Evolutionary conservation across 2,797 vertebrate genomes (phyloP), one percentile per base, ranked within the genome.

Genomic region (Pipistrellus kuhlii): DNA sequence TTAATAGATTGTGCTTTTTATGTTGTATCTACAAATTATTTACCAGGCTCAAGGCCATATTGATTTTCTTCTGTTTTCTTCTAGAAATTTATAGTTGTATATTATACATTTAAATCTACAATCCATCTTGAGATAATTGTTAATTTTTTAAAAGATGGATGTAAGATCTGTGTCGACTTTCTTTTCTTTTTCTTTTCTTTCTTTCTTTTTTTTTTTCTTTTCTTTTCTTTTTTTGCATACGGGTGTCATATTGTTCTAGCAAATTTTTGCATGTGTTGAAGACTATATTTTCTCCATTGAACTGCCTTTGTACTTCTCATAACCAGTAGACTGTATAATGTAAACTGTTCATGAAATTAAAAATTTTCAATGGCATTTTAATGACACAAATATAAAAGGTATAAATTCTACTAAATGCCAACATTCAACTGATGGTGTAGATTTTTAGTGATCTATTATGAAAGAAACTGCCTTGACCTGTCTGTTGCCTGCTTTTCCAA

Each of bases 51-150:
- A 66, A 81, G 59, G 48, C 14, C 20, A 35, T 73, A 3, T 48
- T 71, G 48, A 57, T 91, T 91, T 85, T 83, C 20, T 62, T 68
- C 30, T 71, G 59, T 91, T 91, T 85, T 83, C 20, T 62, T 68
- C 30, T 71, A 66, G 21, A 76, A 71, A 48, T 82, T 84, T 62
- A 53, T 8, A 72, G 27, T 48, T 62, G 73, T 82, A 15, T 48
- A 80, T 32, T 75, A 90, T 53, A 91, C 27, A 62, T 71, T 64
- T 87, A 94, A 32, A n/a, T 76, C n/a, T 48, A 6, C 27, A 23
- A 44, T 30, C 21, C 35, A 71, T 55, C 57, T 71, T 62, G 15
- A 90, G 30, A 46, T 51, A 41, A 59, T 75, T 35, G 57, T 30
- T 62, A 30, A 30, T 62, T 80, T 83, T 83, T 23, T 64, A 21